phyloP scores from a whole-genome alignment of 2,797 vertebrate species.

The Neosalanx taihuensis region DNA sequence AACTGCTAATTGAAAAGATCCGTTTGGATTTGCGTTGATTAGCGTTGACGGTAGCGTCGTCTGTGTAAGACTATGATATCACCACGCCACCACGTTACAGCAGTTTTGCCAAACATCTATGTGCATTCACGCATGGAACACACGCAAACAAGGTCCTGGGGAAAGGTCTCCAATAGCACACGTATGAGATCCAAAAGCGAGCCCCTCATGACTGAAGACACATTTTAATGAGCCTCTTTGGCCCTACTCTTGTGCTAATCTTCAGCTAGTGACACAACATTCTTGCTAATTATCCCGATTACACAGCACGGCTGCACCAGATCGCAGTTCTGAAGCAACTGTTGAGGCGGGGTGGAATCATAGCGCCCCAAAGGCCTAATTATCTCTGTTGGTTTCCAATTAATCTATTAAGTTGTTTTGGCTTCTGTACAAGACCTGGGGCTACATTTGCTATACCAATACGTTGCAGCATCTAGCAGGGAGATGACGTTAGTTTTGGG shows the following conservation, averaged over 20 bases:
- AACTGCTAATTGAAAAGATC: neutral
- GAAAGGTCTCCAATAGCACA: constrained; percentile 11
- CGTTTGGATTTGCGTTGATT: too few relatives aligned
- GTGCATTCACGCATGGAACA: neutral
- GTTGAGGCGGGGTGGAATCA: constrained; percentile 89
- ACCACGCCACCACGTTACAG: neutral
- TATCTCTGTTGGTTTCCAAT: constrained; percentile 95
- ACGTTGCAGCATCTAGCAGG: constrained; percentile 56
- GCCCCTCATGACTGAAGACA: constrained; percentile 45
- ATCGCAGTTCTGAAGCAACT: constrained; percentile 80
- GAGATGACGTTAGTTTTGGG: constrained; percentile 53
- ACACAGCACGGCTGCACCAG: constrained; percentile 79
- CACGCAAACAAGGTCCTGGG: neutral
- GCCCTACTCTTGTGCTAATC: constrained; percentile 79
- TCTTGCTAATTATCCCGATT: constrained; percentile 83
- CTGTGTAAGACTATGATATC: neutral
- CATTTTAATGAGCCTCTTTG: constrained; percentile 70
- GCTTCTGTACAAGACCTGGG: constrained; percentile 83
- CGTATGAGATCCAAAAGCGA: constrained; percentile 38
- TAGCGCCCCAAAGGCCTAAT: constrained; percentile 93
- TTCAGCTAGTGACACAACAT: constrained; percentile 80
- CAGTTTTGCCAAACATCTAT: too few relatives aligned
- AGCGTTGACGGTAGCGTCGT: too few relatives aligned
- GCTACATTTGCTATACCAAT: constrained; percentile 67
- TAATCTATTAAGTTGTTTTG: constrained; percentile 95